Conservation (phyloP, 2,888 invertebrate genomes). For the Tuberolachnus salignus region DNA sequence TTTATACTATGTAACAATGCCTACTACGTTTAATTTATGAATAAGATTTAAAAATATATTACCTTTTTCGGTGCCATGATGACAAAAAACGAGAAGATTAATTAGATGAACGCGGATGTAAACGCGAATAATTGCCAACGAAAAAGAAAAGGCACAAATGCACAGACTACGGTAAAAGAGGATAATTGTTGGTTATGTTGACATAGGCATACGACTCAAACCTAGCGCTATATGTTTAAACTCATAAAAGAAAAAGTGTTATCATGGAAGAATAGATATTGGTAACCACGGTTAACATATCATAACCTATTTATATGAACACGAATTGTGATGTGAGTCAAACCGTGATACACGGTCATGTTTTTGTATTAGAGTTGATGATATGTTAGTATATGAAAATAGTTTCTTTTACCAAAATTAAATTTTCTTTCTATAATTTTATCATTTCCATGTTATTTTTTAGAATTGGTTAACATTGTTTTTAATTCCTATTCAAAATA, state of each 20-base stretch:
- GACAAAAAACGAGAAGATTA: constrained; percentile 28
- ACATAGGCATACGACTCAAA: background rate
- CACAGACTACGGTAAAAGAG: background rate
- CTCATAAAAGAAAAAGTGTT: background rate
- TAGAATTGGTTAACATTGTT: too few species aligned
- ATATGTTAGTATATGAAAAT: too few species aligned
- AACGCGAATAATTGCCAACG: constrained; percentile 21
- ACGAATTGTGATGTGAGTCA: too few species aligned
- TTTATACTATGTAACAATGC: background rate
- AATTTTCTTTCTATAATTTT: too few species aligned
- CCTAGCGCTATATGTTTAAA: background rate
- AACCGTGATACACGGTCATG: too few species aligned
- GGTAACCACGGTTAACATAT: too few species aligned
- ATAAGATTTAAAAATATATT: background rate
- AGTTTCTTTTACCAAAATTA: too few species aligned
- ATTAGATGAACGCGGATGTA: constrained; percentile 37
- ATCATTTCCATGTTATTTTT: too few species aligned
- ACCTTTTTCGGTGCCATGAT: constrained; percentile 55
- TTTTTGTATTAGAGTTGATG: too few species aligned
- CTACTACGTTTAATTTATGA: too few species aligned
- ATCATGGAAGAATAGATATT: background rate
- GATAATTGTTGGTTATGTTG: constrained; percentile 30
- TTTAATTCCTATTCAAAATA: too few species aligned
- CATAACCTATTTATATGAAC: too few species aligned
- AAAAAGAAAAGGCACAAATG: background rate